phyloP scores from a whole-genome alignment of 2,797 vertebrate genomes.

The Tapera naevia region DNA sequence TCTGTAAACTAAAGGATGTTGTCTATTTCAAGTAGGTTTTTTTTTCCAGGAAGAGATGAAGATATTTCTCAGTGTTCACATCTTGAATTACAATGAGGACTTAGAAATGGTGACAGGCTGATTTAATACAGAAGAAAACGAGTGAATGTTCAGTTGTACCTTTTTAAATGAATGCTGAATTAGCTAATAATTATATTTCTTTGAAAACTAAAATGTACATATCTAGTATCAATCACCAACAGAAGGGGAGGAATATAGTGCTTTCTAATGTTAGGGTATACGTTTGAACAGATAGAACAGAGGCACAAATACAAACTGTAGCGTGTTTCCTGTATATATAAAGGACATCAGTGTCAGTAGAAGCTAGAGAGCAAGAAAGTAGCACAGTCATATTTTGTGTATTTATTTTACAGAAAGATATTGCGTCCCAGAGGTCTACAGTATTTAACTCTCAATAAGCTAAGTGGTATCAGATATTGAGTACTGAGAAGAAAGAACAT shows the following conservation, averaged over 20 bases:
- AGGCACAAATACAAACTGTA: background rate
- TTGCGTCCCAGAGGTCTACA: background rate
- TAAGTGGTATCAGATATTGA: background rate
- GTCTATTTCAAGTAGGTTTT: slow-evolving; percentile 7
- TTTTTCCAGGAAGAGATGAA: background rate
- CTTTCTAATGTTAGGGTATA: background rate
- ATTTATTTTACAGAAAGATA: background rate
- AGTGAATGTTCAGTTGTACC: background rate
- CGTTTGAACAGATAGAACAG: background rate
- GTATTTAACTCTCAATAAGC: background rate
- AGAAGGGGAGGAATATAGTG: background rate
- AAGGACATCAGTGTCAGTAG: background rate
- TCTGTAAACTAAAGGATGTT: slow-evolving; percentile 30
- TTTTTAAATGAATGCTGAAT: background rate
- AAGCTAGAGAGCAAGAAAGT: background rate
- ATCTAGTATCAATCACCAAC: background rate
- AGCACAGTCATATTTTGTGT: background rate
- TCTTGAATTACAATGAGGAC: slow-evolving; percentile 38
- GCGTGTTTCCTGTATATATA: background rate
- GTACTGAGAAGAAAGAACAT: background rate
- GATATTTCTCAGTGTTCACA: slow-evolving; percentile 1
- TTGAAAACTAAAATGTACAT: background rate
- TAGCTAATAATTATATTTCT: background rate
- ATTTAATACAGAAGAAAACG: slow-evolving; percentile 15
- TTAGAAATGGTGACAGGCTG: background rate